Evolutionary conservation across 2,797 vertebrate species (phyloP).

Genomic region (Epinephelus coioides): DNA sequence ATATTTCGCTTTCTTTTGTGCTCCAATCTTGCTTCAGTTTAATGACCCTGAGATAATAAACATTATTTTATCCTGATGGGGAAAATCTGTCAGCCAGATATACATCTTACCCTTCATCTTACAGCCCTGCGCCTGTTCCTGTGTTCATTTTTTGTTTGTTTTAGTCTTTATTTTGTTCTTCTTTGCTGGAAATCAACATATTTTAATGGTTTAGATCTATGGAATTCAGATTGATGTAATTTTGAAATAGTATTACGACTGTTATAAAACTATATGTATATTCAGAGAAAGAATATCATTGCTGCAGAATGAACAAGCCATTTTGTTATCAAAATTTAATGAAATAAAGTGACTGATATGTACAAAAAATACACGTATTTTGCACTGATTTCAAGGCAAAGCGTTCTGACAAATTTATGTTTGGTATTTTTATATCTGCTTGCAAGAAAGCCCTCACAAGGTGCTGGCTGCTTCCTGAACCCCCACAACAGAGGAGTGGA

Average conservation of each 20-base stretch:
- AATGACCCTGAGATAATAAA: not conserved
- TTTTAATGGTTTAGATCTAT: constrained; percentile 58
- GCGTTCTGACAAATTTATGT: too few relatives aligned
- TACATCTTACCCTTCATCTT: constrained; percentile 27
- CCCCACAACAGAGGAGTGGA: too few relatives aligned
- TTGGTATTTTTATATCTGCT: too few relatives aligned
- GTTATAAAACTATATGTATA: constrained; percentile 80
- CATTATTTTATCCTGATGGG: constrained; percentile 10
- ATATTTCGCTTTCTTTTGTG: not conserved
- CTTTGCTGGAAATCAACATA: constrained; percentile 33
- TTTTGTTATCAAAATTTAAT: constrained; percentile 72
- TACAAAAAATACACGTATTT: not conserved
- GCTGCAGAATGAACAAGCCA: constrained; percentile 80
- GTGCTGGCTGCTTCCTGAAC: too few relatives aligned
- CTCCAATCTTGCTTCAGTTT: constrained; percentile 13
- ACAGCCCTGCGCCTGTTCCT: constrained; percentile 11
- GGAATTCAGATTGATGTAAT: constrained; percentile 63
- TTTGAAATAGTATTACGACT: constrained; percentile 75
- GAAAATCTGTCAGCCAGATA: constrained; percentile 13
- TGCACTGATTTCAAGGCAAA: too few relatives aligned
- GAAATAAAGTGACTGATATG: constrained; percentile 70
- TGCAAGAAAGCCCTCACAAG: too few relatives aligned
- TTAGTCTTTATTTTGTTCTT: not conserved
- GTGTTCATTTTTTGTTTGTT: constrained; percentile 3
- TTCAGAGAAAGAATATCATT: constrained; percentile 71